Evolutionary conservation across 2,113 vertebrate species (phyloP), one percentile per base, ranked within the genome.

Genomic region (Camelus dromedarius): DNA sequence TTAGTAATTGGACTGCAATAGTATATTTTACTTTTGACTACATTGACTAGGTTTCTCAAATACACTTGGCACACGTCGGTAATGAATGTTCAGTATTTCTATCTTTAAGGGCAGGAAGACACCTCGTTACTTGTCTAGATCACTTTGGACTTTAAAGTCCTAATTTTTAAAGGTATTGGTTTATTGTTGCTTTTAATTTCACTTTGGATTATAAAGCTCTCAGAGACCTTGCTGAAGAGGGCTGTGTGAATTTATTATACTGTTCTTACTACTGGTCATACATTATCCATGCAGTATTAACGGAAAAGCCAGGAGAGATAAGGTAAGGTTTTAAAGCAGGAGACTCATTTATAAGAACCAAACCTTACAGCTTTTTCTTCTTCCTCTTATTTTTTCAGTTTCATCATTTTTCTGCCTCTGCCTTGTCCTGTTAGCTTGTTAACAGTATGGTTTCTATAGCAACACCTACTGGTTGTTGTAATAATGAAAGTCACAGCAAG

Each of bases 381-480:
- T 90, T 56, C 64, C 54, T 0, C 85, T 87, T 70, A 90, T 93
- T 84, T 73, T 85, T 82, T 3, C 90, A 92, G 79, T 96, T 98
- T 98, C 97, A 82, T 80, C 97, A 96, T 97, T 98, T 97, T 98
- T 98, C 98, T 97, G 96, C 86, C 96, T 98, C 97, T 98, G 97
- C 96, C 97, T 98, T 98, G 96, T 98, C 97, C 73, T 77, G 95
- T 98, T 96, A 95, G 92, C 96, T 98, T 97, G 82, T 97, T 99
- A 98, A 98, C 96, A 97, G 96, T 95, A 97, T 98, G 98, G 99
- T 99, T 99, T 98, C 99, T 99, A 99, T 99, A 98, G 99, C 98
- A 99, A 99, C 99, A 98, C 97, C 98, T 96, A 98, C 97, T 98
- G 98, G 98, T 98, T 79, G 82, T 84, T 97, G 97, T 98, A 98